Evolutionary conservation across 2,113 vertebrate species (phyloP).

Genomic region (Oryzias javanicus): DNA sequence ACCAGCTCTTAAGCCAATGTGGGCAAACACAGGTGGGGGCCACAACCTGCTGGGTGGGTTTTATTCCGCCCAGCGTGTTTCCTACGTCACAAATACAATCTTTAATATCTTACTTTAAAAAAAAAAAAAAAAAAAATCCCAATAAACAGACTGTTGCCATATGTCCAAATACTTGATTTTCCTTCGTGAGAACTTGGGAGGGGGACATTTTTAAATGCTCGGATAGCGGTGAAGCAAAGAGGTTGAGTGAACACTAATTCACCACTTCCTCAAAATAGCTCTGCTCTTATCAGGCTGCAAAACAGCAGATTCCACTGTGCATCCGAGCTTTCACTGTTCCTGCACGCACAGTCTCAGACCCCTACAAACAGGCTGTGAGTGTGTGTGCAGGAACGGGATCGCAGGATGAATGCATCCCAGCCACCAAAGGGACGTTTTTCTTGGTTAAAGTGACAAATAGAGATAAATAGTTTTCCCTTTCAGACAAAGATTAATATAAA

Average conservation of each 20-base stretch:
- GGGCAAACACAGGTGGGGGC: too few relatives aligned
- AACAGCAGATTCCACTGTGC: slow-evolving; percentile 29
- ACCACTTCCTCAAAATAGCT: slow-evolving; percentile 45
- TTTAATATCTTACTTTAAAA: too few relatives aligned
- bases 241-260: slow-evolving; percentile 19
- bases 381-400: not conserved
- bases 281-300: slow-evolving; percentile 33
- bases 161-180: not conserved
- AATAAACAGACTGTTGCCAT: not conserved
- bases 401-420: slow-evolving; percentile 1
- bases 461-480: not conserved
- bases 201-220: slow-evolving; percentile 54
- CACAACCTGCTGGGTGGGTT: too few relatives aligned
- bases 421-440: not conserved
- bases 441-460: not conserved
- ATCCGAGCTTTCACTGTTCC: slow-evolving; percentile 16
- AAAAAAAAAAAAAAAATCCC: too few relatives aligned
- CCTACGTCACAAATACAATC: too few relatives aligned
- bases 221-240: slow-evolving; percentile 13
- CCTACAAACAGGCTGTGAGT: not conserved
- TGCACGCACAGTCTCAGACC: slow-evolving; percentile 13
- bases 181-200: not conserved
- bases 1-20: too few relatives aligned
- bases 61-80: too few relatives aligned
- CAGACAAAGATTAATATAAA: not conserved